Percentiles rank a stretch among this genome's conserved stretches.
Conservation (phyloP, 2,888 invertebrate species). For the Diploptera punctata region DNA sequence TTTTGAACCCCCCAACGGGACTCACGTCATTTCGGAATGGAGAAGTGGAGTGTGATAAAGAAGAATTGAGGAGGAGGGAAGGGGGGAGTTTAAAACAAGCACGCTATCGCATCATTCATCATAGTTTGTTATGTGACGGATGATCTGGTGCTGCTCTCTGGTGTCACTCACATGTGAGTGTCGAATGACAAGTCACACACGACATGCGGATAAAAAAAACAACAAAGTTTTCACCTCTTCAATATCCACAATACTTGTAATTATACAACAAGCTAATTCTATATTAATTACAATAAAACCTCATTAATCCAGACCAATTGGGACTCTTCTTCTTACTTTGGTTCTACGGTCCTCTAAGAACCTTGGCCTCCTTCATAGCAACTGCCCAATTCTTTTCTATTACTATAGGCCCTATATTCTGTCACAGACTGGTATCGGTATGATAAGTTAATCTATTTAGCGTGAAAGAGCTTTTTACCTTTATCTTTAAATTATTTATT, state of each 20-base stretch:
- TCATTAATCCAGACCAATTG: too few species aligned
- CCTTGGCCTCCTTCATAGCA: too few species aligned
- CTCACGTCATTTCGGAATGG: not conserved
- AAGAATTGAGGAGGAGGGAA: not conserved
- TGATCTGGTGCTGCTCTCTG: slow-evolving; percentile 1
- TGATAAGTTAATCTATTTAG: too few species aligned
- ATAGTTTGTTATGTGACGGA: slow-evolving; percentile 21
- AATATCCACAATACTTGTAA: not conserved
- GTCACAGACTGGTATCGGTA: not conserved
- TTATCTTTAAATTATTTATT: too few species aligned
- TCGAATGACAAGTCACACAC: slow-evolving; percentile 19
- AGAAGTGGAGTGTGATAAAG: slow-evolving; percentile 9
- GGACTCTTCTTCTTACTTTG: not conserved
- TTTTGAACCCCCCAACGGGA: too few species aligned
- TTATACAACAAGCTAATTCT: too few species aligned
- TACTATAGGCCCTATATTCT: not conserved
- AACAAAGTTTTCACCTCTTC: not conserved
- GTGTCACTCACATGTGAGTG: slow-evolving; percentile 21
- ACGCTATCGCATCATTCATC: slow-evolving; percentile 24
- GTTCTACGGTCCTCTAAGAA: too few species aligned
- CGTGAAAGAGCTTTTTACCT: too few species aligned
- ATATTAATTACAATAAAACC: too few species aligned
- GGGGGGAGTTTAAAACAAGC: slow-evolving; percentile 4
- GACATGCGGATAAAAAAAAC: not conserved
- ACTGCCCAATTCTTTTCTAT: too few species aligned